Evolutionary conservation across 2,888 invertebrate species (phyloP).

Genomic region (Folsomia manolachei): DNA sequence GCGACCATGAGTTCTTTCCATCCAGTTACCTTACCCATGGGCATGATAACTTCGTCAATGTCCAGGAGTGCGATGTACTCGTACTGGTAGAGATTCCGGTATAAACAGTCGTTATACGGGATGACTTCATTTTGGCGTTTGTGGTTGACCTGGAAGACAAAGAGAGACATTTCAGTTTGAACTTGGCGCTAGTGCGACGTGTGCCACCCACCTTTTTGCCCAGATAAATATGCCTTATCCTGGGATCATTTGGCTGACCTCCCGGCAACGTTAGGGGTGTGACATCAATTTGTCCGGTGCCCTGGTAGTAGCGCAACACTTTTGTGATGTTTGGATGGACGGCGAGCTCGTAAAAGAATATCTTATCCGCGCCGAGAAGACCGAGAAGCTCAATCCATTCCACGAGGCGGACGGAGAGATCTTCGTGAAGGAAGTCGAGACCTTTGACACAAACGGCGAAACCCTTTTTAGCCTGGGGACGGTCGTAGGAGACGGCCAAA

Average conservation of each 20-base stretch:
- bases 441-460: constrained; percentile 94
- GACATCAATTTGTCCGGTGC: constrained; percentile 67
- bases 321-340: constrained; percentile 88
- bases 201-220: background rate
- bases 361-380: constrained; percentile 83
- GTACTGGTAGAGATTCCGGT: constrained; percentile 86
- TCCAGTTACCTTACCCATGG: constrained; percentile 65
- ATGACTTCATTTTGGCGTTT: constrained; percentile 92
- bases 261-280: constrained; percentile 64
- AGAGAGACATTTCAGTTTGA: background rate
- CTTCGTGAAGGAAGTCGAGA: constrained; percentile 86
- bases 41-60: constrained; percentile 90
- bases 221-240: constrained; percentile 57
- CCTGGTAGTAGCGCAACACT: constrained; percentile 64
- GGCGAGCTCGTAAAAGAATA: constrained; percentile 80
- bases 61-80: constrained; percentile 86
- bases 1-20: constrained; percentile 78
- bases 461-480: constrained; percentile 68
- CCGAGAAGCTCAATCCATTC: constrained; percentile 91
- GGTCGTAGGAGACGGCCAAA: constrained; percentile 75
- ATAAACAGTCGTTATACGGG: constrained; percentile 94
- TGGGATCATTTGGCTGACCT: background rate
- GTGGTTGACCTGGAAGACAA: constrained; percentile 72
- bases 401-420: constrained; percentile 80
- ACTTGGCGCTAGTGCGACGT: background rate